Base-by-base conservation (phyloP, 1,140 invertebrate genomes). In the Bombus waltoni region DNA sequence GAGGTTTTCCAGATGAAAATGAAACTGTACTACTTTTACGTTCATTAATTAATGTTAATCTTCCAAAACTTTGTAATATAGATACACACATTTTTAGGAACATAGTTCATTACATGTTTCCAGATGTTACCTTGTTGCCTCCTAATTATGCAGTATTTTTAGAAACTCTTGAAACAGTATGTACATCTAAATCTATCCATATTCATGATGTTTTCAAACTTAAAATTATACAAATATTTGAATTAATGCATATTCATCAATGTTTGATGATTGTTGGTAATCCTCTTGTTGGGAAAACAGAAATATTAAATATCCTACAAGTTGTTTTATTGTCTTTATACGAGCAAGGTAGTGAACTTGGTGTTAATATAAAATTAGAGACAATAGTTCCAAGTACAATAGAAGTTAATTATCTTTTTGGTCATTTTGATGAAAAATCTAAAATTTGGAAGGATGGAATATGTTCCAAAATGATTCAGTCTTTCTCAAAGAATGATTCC, bases 381-480 rank as follows among this genome's bases (percentile, higher is more conserved):
- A 96, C 96, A 4, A 95, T 97, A 47, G 97, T 97, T 93, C 97
- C 97, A 13, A 97, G 97, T 89, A 94, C 96, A 25, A 94, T 97
- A 32, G 96, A 96, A 15, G 95, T 96, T 92, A 95, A 96, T 65
- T 96, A 96, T 93, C 91, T 97, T 32, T 97, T 97, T 90, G 97
- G 97, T 65, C 94, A 96, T 91, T 96, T 97, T 90, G 96, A 96
- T 89, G 94, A 96, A 53, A 95, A 96, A 1, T 96, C 96, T 13
- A 96, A 96, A 78, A 96, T 96, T 77, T 97, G 97, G 97, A 95
- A 95, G 5, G 97, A 97, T 92, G 97, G 97, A 68, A 94, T 97
- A 72, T 93, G 95, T 28, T 94, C 96, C 0, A 92, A 92, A 18
- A 91, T 93, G 47, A 94, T 96, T 86, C 93, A 95, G 83, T 89